Evolutionary conservation across 1,140 invertebrate genomes (phyloP), one percentile per base, ranked within the genome.

Genomic region (Bradynema listronoti): DNA sequence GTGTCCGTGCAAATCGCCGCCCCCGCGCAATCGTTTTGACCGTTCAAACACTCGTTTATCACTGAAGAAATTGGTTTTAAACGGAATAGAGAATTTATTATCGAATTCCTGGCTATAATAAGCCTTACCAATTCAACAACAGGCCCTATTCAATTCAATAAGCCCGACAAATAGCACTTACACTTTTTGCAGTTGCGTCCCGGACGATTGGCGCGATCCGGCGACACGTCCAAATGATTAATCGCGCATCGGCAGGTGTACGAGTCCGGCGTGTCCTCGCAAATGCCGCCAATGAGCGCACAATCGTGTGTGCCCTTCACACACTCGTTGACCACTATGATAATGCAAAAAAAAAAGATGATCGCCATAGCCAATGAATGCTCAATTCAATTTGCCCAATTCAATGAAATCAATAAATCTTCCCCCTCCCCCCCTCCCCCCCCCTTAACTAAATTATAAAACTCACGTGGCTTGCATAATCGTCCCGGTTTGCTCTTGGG

Each of bases 1-100:
- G 84, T 85, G 77, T 96, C 96, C 24, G 84, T 84, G 79, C 92
- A 96, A 0, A 80, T 83, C 0, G 81, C 91, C 45, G 86, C 83
- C 7, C 84, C 82, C 67, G 89, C 86, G 71, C 92, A 97, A 77
- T 96, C 91, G 39, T 71, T 46, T 30, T 66, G 66, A n/a, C 67
- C 68, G 29, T 32, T 39, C 5, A 55, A 36, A 24, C 65, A 67
- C 46, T 67, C 65, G 52, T 67, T 55, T n/a, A 71, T 49, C 27
- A 67, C 39, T 62, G 22, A 52, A 62, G 4, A 29, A 25, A 56
- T 9, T 7, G 36, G n/a, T n/a, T n/a, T n/a, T n/a, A n/a, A n/a
- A n/a, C n/a, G n/a, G n/a, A n/a, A n/a, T n/a, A n/a, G n/a, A n/a
- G n/a, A n/a, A n/a, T n/a, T n/a, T n/a, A n/a, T n/a, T n/a, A n/a